Percentiles rank a stretch among this genome's conserved stretches.
These are phyloP conservation scores for Tipula vernalis DNA, from an alignment of 2,888 invertebrate species.

Conservation along the genomic window DNA sequence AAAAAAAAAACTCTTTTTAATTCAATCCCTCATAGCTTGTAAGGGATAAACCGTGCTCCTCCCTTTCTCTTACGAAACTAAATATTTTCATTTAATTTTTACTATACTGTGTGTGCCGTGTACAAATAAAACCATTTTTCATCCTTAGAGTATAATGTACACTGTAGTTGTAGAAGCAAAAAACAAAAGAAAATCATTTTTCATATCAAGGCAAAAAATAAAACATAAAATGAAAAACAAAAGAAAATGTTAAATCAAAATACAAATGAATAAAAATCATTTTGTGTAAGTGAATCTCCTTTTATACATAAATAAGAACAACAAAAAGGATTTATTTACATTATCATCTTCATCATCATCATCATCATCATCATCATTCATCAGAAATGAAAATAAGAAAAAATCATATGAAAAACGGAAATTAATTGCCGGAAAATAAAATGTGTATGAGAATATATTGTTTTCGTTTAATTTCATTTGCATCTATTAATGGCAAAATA, in stretches of 20 bases:
- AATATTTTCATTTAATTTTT: too few species aligned
- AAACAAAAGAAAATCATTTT: background rate
- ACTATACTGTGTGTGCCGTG: too few species aligned
- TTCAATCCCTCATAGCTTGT: too few species aligned
- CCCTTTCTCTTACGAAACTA: too few species aligned
- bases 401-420: background rate
- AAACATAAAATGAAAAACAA: background rate
- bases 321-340: background rate
- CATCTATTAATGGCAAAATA: background rate
- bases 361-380: background rate
- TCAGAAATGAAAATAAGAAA: background rate
- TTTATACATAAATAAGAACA: background rate
- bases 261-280: background rate
- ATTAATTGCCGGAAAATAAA: background rate
- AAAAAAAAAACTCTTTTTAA: too few species aligned
- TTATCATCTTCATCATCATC: background rate
- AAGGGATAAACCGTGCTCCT: too few species aligned
- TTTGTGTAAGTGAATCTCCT: background rate
- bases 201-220: background rate
- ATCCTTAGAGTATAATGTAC: background rate
- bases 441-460: background rate
- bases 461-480: background rate
- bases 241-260: background rate
- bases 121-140: background rate
- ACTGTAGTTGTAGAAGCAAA: background rate